Base-by-base conservation (phyloP, 53 echinoderm and acorn worm genomes). In the Patiria pectinifera region DNA sequence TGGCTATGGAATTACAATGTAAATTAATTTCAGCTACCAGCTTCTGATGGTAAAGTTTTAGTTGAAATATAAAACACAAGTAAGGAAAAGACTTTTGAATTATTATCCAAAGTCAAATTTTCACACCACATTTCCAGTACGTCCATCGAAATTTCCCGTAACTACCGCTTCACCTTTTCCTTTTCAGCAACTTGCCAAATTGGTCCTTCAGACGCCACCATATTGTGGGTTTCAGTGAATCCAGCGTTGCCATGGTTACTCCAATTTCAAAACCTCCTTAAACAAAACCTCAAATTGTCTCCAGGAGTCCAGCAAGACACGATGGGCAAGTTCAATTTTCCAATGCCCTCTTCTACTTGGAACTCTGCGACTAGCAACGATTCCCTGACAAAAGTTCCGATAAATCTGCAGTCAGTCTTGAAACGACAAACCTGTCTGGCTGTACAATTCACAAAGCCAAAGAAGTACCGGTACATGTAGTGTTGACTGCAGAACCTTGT, bases 191-290 rank as follows among this genome's bases (percentile, higher is more conserved):
- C 62, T 74, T 86, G 25, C 53, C 13, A 58, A 71, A 86, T 22
- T 86, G 86, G 44, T 86, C 26, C 76, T 86, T 86, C 59, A 74
- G 18, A 25, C 86, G 86, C 48, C 86, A 46, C 86, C 86, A 86
- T 45, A 86, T 23, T 45, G 75, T 74, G 48, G 86, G 75, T 47
- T 86, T 86, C 23, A 35, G 9, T 24, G 76, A 24, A 24, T 86
- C 76, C 9, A 74, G 24, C 5, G 23, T 74, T 24, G 74, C 22
- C 74, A 74, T 74, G 74, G 74, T 74, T 0, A 70, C 70, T 14
- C 16, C 11, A 5, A 5, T 18, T 70, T 18, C 19, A 0, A 18
- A 18, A 35, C 35, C 70, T 21, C 4, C 70, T 21, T 18, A 16
- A 23, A 8, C 22, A 74, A 24, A n/a, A 74, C 25, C n/a, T 23